These are phyloP conservation scores for Lateolabrax maculatus DNA, from an alignment of 2,797 vertebrate genomes.

Conservation along the genomic window DNA sequence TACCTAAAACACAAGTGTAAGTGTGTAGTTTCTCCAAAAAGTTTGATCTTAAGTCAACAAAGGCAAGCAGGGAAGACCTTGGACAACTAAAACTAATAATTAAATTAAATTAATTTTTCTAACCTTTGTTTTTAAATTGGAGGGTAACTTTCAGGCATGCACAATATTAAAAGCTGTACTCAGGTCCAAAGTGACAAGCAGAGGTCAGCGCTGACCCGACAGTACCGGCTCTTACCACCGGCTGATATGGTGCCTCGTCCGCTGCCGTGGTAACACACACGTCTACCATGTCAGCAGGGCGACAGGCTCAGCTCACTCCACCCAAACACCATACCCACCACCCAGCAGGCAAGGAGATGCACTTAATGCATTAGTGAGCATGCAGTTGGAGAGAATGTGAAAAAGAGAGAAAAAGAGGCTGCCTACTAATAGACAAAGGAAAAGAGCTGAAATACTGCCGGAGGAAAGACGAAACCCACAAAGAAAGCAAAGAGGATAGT, in stretches of 20 bases:
- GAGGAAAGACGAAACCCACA: conserved; percentile 8
- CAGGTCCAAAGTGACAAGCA: conserved; percentile 81
- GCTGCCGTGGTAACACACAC: conserved; percentile 72
- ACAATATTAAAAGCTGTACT: conserved; percentile 9
- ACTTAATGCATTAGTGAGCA: conserved; percentile 76
- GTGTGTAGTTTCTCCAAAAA: conserved; percentile 31
- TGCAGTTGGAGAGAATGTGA: conserved; percentile 62
- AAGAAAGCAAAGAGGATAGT: conserved; percentile 28
- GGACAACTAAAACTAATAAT: background rate
- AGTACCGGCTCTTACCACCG: conserved; percentile 89
- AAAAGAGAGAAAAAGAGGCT: conserved; percentile 37
- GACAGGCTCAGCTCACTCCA: conserved; percentile 74
- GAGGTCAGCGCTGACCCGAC: conserved; percentile 94
- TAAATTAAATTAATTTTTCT: conserved; percentile 9
- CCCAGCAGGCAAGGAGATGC: conserved; percentile 70
- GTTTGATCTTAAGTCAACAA: conserved; percentile 70
- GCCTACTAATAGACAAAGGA: conserved; percentile 2
- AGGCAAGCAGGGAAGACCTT: conserved; percentile 56
- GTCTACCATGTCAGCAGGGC: conserved; percentile 74
- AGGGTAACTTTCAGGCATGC: conserved; percentile 42
- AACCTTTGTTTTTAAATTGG: background rate
- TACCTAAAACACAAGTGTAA: conserved; percentile 70
- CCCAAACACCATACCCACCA: conserved; percentile 82
- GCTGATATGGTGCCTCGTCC: conserved; percentile 59
- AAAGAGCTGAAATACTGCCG: conserved; percentile 33